Base-by-base conservation (phyloP, 2,888 invertebrate genomes). In the Meteorus cinctellus region DNA sequence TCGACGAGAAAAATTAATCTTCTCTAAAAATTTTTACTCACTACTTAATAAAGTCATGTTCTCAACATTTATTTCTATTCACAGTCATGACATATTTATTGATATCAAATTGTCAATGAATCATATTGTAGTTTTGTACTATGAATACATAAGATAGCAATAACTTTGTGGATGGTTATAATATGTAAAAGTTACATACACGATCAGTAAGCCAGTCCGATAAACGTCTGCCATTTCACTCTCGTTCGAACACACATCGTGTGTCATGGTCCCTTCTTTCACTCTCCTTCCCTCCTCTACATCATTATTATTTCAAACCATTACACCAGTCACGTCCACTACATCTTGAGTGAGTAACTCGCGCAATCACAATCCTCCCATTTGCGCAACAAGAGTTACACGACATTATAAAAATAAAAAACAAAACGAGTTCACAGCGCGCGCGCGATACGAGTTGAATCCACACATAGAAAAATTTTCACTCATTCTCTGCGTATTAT, bases 371-470 rank as follows among this genome's bases (percentile, higher is more conserved):
- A 55, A 55, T 55, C 55, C 55, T 19, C 19, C 55, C 5, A 19
- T 55, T 55, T 55, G 55, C 55, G 55, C 55, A 55, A 55, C 55
- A 2, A 55, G n/a, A 8, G 10, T 19, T 55, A 55, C 19, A 19
- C 55, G 55, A 24, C 24, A 55, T 55, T 55, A 55, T 55, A 55
- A 55, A 19, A 55, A 55, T 19, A 24, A 55, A 8, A 55, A 55
- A 55, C n/a, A 55, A 55, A 55, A 55, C 55, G 55, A 24, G 55
- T 55, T 55, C 55, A 55, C 10, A 19, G 55, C 55, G 55, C 55
- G 19, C 19, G 55, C 48, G 48, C 48, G n/a, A 3, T 8, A 19
- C 55, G 10, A 19, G 8, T 19, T n/a, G 3, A 55, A 55, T 19
- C 3, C 48, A 48, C 48, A 55, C 19, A 55, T 8, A 55, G 4